Evolutionary conservation across 2,797 vertebrate genomes (phyloP), one percentile per base, ranked within the genome.

Genomic region (Neostethus bicornis): DNA sequence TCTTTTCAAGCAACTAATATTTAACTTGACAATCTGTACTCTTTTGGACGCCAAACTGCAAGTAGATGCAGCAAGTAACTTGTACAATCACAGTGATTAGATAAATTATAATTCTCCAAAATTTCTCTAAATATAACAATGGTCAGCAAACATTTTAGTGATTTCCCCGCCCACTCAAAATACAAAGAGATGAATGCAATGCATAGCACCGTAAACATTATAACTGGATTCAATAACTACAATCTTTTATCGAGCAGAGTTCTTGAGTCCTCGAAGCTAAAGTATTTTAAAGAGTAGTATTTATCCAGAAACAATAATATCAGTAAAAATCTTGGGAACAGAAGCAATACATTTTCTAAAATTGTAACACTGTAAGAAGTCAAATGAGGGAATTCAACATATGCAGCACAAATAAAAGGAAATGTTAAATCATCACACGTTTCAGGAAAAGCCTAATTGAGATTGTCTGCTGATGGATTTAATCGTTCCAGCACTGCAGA

Each of bases 331-430:
- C 72, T 85, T 85, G 72, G 69, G 87, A 86, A 55, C 44, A 45
- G 28, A 68, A 66, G 44, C 77, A 82, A 81, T 80, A 75, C 71
- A 57, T 67, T 56, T 49, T 38, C 28, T 66, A 75, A 56, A 61
- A 61, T 73, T 24, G 61, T 66, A 47, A 19, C 54, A 51, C 55
- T 73, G 69, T 74, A 61, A 80, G 74, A 78, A 73, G 73, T 79
- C 64, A 84, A 57, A n/a, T 73, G 65, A 73, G 68, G 63, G 68
- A 57, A 74, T 62, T 71, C 41, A 64, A 75, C 82, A 85, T 80
- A 77, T 86, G 79, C 70, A 65, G 46, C 79, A 70, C 81, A 87
- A 86, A 79, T 75, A 70, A 46, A n/a, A 73, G 73, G 79, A 85
- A 78, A 77, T 73, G 77, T 80, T 77, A 63, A 66, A 83, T 60